Evolutionary conservation across 2,797 vertebrate species (phyloP), one percentile per base, ranked within the genome.

Genomic region (Anisognathus igniventris): DNA sequence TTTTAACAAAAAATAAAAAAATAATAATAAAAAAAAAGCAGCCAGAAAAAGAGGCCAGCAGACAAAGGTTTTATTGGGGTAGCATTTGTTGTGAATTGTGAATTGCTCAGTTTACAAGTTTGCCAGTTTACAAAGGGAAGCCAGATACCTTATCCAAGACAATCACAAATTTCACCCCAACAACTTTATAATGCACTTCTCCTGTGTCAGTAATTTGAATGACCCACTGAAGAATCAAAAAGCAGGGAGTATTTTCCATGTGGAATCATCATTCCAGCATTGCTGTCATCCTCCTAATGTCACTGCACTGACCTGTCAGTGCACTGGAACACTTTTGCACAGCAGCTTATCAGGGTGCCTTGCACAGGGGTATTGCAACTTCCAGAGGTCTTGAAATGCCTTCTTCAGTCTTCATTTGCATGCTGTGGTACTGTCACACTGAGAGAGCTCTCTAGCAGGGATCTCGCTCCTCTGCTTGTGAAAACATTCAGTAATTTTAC

Each of bases 341-440:
- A 71, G 47, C 58, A 37, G 37, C 77, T 95, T 95, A 54, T 95
- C 83, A 89, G 88, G 72, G 51, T 56, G 87, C n/a, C 68, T 83
- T 77, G 60, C 71, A 54, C 12, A 39, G 77, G 60, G 71, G 31
- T 67, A 53, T 56, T 58, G 60, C 71, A 60, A 47, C 54, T 72
- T 78, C 56, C 71, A 93, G 57, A 21, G 4, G 75, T 79, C 51
- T 83, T 71, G 35, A 86, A 95, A 92, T 53, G 53, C 30, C 50
- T 90, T 71, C 81, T 75, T 44, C 72, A 75, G 28, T 50, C 57
- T 60, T 44, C 13, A 1, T 31, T 27, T 3, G 28, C 0, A 1
- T 40, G 53, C 51, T 80, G 44, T 40, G 85, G 37, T 58, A 9
- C 42, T 71, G 62, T 40, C 25, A 68, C 35, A 31, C 31, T 30